Percentiles rank a stretch among this genome's conserved stretches.
Conservation (phyloP, 2,888 invertebrate genomes). For the Acleris literana region DNA sequence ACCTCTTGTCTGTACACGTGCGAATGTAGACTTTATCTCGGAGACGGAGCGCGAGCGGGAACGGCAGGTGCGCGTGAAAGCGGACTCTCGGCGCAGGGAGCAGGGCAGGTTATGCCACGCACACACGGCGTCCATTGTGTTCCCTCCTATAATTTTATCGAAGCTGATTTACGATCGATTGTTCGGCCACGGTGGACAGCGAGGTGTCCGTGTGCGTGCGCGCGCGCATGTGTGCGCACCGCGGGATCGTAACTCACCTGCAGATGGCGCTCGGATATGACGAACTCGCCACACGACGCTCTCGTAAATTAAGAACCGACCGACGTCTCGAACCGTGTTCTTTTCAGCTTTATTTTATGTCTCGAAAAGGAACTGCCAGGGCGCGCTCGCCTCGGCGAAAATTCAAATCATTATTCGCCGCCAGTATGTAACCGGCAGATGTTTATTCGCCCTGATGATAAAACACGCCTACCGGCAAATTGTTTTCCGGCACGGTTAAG, state of each 20-base stretch:
- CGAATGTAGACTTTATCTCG: constrained; percentile 81
- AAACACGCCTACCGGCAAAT: constrained; percentile 64
- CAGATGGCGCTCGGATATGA: constrained; percentile 73
- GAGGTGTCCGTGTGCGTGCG: constrained; percentile 66
- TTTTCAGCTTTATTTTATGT: constrained; percentile 68
- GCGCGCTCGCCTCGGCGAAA: constrained; percentile 43
- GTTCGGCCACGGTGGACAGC: constrained; percentile 79
- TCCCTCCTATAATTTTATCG: constrained; percentile 84
- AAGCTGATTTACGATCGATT: constrained; percentile 84
- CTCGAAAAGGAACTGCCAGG: constrained; percentile 55
- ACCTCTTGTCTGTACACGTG: constrained; percentile 79
- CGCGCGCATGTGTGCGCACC: constrained; percentile 67
- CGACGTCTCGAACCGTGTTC: constrained; percentile 66
- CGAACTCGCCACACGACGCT: constrained; percentile 68
- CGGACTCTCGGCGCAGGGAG: constrained; percentile 70
- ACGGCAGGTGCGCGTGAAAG: constrained; percentile 68
- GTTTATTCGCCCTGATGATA: constrained; percentile 69
- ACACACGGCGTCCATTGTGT: constrained; percentile 78
- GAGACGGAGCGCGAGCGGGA: constrained; percentile 68
- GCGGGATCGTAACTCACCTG: constrained; percentile 65
- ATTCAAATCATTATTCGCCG: constrained; percentile 44
- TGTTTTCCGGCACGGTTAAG: constrained; percentile 77
- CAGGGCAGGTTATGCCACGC: constrained; percentile 72
- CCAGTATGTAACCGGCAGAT: constrained; percentile 47
- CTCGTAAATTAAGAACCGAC: constrained; percentile 79